These are phyloP conservation scores for Pedicia rivosa DNA, from an alignment of 2,888 invertebrate species.

Conservation along the genomic window DNA sequence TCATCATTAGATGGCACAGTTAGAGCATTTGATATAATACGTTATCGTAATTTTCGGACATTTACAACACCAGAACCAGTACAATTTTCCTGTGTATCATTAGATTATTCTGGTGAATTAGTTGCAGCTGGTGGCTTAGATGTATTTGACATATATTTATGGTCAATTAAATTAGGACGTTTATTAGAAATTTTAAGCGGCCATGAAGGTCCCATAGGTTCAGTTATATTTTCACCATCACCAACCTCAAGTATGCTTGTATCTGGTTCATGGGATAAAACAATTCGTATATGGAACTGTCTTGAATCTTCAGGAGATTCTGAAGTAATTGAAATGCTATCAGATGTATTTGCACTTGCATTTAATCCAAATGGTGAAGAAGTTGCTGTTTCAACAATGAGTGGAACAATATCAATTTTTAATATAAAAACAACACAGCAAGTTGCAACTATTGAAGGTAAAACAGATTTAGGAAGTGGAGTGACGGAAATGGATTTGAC, in stretches of 20 bases:
- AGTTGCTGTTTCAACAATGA: conserved; percentile 78
- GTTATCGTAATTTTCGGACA: conserved; percentile 96
- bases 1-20: conserved; percentile 95
- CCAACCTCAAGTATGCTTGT: conserved; percentile 57
- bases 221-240: conserved; percentile 63
- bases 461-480: conserved; percentile 77
- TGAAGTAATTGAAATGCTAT: conserved; percentile 60
- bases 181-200: conserved; percentile 82
- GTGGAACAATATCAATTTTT: conserved; percentile 72
- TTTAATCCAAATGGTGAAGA: conserved; percentile 86
- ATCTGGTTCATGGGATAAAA: conserved; percentile 92
- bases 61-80: conserved; percentile 81
- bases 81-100: conserved; percentile 78
- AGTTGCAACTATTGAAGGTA: conserved; percentile 68
- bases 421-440: conserved; percentile 54
- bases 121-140: conserved; percentile 92
- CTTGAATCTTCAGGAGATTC: conserved; percentile 63
- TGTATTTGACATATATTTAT: conserved; percentile 87
- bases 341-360: conserved; percentile 70
- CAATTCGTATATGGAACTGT: conserved; percentile 81
- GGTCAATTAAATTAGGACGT: conserved; percentile 88
- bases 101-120: conserved; percentile 83
- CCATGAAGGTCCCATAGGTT: conserved; percentile 83
- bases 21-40: conserved; percentile 85
- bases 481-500: conserved; percentile 69